A percentile compares a stretch with the other conserved stretches of the same genome.
Evolutionary conservation across 1,140 invertebrate species (phyloP).

Genomic region (Papilio polytes): DNA sequence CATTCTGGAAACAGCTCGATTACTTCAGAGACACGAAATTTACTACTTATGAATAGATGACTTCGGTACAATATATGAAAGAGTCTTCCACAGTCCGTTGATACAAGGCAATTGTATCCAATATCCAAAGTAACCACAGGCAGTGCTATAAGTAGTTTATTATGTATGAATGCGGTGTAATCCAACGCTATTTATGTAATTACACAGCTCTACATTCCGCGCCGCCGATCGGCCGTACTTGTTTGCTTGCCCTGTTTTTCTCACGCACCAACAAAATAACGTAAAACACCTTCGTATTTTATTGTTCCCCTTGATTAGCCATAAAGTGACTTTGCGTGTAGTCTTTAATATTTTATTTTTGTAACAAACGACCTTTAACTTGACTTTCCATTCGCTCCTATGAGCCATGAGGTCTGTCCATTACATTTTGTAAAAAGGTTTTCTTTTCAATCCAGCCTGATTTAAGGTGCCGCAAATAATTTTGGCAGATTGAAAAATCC

Average conservation of each 20-base stretch:
- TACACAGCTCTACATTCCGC: background rate
- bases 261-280: too few relatives aligned
- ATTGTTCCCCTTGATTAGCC: too few relatives aligned
- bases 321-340: too few relatives aligned
- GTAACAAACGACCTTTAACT: background rate
- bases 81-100: background rate
- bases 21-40: too few relatives aligned
- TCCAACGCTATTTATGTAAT: background rate
- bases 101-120: background rate
- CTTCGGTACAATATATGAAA: background rate
- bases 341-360: background rate
- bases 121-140: background rate
- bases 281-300: too few relatives aligned
- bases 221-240: too few relatives aligned
- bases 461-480: background rate
- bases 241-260: too few relatives aligned
- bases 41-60: too few relatives aligned
- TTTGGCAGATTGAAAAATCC: background rate
- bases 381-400: background rate
- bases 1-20: too few relatives aligned
- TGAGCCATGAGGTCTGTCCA: background rate
- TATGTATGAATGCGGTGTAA: background rate
- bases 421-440: background rate
- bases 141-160: too few relatives aligned
- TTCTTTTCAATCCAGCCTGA: background rate